A percentile compares a stretch with the other conserved stretches of the same genome.
phyloP scores from a whole-genome alignment of 2,797 vertebrate species.

The Sebastolobus altivelis region DNA sequence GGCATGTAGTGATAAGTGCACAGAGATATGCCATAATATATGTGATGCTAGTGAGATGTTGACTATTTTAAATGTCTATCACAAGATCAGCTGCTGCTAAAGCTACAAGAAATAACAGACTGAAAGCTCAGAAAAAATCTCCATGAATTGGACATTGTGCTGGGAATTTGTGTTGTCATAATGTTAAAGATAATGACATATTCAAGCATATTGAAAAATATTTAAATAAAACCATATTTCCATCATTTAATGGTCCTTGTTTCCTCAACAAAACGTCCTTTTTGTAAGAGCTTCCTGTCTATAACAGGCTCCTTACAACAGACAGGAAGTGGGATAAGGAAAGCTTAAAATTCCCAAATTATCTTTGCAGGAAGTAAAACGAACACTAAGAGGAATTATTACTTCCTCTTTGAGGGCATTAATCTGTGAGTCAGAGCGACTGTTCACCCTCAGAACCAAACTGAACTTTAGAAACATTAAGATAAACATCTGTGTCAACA shows the following conservation, averaged over 20 bases:
- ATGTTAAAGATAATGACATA: neutral
- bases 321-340: slow-evolving; percentile 44
- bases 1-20: neutral
- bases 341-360: slow-evolving; percentile 27
- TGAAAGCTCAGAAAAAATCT: neutral
- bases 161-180: neutral
- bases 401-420: slow-evolving; percentile 16
- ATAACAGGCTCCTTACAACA: neutral
- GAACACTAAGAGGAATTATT: slow-evolving; percentile 36
- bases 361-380: slow-evolving; percentile 45
- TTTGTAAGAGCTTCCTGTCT: slow-evolving; percentile 26
- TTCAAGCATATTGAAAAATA: neutral
- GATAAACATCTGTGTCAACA: slow-evolving; percentile 15
- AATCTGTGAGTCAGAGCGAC: neutral
- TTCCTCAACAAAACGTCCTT: slow-evolving; percentile 8
- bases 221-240: neutral
- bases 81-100: neutral
- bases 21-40: neutral
- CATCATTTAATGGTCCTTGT: neutral
- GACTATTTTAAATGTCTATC: neutral
- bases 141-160: neutral
- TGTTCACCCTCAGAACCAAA: neutral
- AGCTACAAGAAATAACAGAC: neutral
- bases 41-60: neutral
- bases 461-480: neutral